phyloP scores from a whole-genome alignment of 1,140 invertebrate genomes.

The Temnothorax curvispinosus region DNA sequence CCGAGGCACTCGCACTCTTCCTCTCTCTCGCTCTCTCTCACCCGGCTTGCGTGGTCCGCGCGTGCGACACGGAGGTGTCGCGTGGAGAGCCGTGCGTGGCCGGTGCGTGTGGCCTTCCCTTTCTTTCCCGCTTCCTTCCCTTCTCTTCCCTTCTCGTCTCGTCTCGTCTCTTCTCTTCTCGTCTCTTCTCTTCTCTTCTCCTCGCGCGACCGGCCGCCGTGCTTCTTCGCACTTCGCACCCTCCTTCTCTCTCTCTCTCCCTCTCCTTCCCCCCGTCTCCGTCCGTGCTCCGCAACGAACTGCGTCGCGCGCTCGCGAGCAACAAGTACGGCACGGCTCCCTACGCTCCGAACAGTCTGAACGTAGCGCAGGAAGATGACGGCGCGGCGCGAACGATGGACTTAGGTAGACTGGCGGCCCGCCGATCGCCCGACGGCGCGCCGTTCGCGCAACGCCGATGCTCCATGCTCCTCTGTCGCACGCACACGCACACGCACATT shows the following conservation, averaged over 20 bases:
- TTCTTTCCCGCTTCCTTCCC: constrained; percentile 50
- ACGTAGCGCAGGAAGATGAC: constrained; percentile 42
- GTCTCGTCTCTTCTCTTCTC: background rate
- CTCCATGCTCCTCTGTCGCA: background rate
- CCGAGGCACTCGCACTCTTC: background rate
- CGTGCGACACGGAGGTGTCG: constrained; percentile 45
- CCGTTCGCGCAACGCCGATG: constrained; percentile 13
- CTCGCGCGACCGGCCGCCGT: background rate
- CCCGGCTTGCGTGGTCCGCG: constrained; percentile 59
- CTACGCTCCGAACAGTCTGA: constrained; percentile 41
- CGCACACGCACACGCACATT: too few relatives aligned
- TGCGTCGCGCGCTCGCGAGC: constrained; percentile 53
- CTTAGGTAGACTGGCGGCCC: constrained; percentile 13
- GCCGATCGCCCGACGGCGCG: background rate
- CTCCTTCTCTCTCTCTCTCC: constrained; percentile 33
- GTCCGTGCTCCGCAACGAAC: background rate
- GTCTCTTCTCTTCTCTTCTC: background rate
- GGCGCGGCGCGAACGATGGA: background rate
- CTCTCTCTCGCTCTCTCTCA: constrained; percentile 29
- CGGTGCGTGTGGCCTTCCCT: constrained; percentile 18
- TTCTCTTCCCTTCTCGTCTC: background rate
- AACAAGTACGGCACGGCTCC: constrained; percentile 60
- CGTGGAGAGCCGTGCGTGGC: constrained; percentile 42
- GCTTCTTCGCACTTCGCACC: constrained; percentile 41
- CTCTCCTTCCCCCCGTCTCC: background rate